Percentiles rank a stretch among this genome's conserved stretches.
These are phyloP conservation scores for Dunckerocampus dactyliophorus DNA, from an alignment of 2,113 vertebrate species.

Conservation along the genomic window DNA sequence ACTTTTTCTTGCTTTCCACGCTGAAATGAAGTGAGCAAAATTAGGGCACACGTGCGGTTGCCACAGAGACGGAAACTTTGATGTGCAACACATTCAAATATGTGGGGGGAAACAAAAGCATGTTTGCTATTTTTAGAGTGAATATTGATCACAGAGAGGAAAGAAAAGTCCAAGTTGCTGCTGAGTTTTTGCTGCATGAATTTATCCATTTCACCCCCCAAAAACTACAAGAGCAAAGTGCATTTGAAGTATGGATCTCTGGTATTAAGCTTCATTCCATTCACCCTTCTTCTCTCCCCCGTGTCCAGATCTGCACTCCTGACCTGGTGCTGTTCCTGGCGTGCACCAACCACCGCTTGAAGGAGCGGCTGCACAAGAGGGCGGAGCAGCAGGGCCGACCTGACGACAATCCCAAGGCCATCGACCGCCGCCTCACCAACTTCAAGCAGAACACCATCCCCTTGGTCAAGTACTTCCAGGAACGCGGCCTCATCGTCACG, in stretches of 20 bases:
- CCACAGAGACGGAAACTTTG: conserved; percentile 50
- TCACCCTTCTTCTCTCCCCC: not conserved
- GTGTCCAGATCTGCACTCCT: conserved; percentile 87
- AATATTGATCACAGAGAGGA: not conserved
- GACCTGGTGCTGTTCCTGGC: conserved; percentile 95
- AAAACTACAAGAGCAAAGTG: no score
- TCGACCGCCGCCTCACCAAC: conserved; percentile 88
- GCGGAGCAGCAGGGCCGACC: conserved; percentile 92
- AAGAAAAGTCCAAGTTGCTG: not conserved
- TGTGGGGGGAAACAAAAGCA: not conserved
- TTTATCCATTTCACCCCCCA: no score
- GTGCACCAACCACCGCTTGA: conserved; percentile 88
- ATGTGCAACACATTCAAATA: conserved; percentile 1
- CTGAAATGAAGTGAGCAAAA: not conserved
- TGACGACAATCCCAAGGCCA: conserved; percentile 96
- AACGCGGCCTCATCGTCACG: conserved; percentile 89
- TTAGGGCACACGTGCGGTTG: conserved; percentile 12
- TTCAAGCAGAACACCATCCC: conserved; percentile 95
- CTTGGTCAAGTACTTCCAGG: conserved; percentile 96
- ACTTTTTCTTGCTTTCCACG: not conserved
- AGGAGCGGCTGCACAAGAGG: conserved; percentile 87
- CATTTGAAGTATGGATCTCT: no score
- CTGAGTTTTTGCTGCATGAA: no score
- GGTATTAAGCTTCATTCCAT: not conserved
- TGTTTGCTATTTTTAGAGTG: conserved; percentile 32